Conservation (phyloP, 92 coral and sea anemone genomes). For the Montipora capitata region DNA sequence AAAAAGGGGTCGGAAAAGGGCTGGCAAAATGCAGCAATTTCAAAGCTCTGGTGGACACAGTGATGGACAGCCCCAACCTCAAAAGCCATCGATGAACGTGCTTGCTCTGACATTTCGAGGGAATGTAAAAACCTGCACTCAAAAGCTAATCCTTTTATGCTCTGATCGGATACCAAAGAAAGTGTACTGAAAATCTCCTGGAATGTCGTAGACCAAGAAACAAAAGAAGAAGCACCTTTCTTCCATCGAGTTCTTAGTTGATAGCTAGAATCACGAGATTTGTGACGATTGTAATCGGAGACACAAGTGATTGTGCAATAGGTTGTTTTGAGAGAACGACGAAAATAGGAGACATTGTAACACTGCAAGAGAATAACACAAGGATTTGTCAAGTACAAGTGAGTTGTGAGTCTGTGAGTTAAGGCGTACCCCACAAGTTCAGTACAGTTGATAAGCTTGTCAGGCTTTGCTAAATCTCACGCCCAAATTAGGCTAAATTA, state of each 20-base stretch:
- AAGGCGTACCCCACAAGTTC: too few relatives aligned
- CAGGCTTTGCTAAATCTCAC: too few relatives aligned
- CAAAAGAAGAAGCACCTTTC: slow-evolving; percentile 14
- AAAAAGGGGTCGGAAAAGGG: too few relatives aligned
- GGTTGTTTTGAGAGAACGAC: background rate
- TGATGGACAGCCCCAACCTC: slow-evolving; percentile 12
- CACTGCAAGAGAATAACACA: background rate
- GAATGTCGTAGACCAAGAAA: slow-evolving; percentile 21
- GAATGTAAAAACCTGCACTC: slow-evolving; percentile 35
- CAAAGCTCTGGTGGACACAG: slow-evolving; percentile 33
- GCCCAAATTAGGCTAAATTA: too few relatives aligned
- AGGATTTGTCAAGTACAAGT: slow-evolving; percentile 1
- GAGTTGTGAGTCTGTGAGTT: slow-evolving; percentile 21
- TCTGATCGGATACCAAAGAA: slow-evolving; percentile 28
- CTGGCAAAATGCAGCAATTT: slow-evolving; percentile 28
- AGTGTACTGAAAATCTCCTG: slow-evolving; percentile 20
- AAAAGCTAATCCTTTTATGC: slow-evolving; percentile 16
- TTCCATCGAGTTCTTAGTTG: background rate
- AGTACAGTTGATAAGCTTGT: too few relatives aligned
- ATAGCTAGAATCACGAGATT: background rate
- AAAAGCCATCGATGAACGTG: slow-evolving; percentile 16
- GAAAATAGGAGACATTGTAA: background rate
- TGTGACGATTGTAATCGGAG: background rate
- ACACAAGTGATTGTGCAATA: slow-evolving; percentile 7
- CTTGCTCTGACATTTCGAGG: background rate